phyloP scores from a whole-genome alignment of 2,888 invertebrate species.

The Byasa hedistus region DNA sequence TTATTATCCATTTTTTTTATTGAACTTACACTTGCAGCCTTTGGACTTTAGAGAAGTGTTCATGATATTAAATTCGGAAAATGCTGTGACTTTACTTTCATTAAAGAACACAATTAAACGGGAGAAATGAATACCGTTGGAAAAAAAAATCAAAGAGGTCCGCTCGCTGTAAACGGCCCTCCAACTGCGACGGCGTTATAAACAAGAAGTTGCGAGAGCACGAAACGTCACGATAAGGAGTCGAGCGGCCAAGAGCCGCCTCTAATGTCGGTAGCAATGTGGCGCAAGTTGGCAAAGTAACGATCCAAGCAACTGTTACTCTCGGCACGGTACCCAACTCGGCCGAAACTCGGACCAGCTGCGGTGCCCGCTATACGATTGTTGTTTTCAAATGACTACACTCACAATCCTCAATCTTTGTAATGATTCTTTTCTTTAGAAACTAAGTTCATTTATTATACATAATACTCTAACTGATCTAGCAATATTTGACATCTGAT shows the following conservation, averaged over 20 bases:
- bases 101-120: slow-evolving; percentile 21
- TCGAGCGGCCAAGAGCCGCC: slow-evolving; percentile 40
- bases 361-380: slow-evolving; percentile 18
- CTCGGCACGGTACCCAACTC: slow-evolving; percentile 10
- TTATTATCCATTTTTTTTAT: no score
- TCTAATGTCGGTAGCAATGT: slow-evolving; percentile 50
- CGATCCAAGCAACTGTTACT: slow-evolving; percentile 52
- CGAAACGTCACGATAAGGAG: slow-evolving; percentile 46
- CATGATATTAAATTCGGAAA: background rate
- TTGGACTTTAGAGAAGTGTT: no score
- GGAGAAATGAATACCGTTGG: slow-evolving; percentile 4
- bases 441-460: background rate
- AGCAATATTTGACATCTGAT: no score
- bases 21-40: background rate
- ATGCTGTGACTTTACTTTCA: background rate
- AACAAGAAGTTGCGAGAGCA: slow-evolving; percentile 44
- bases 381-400: slow-evolving; percentile 23
- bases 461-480: no score
- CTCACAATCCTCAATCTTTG: slow-evolving; percentile 9
- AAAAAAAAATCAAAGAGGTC: slow-evolving; percentile 18
- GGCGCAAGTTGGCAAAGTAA: slow-evolving; percentile 53
- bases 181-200: slow-evolving; percentile 37
- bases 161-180: slow-evolving; percentile 24
- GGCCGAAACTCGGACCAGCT: slow-evolving; percentile 22
- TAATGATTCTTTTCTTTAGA: background rate